Conservation (phyloP, 2,113 vertebrate genomes). For the Macrotis lagotis region DNA sequence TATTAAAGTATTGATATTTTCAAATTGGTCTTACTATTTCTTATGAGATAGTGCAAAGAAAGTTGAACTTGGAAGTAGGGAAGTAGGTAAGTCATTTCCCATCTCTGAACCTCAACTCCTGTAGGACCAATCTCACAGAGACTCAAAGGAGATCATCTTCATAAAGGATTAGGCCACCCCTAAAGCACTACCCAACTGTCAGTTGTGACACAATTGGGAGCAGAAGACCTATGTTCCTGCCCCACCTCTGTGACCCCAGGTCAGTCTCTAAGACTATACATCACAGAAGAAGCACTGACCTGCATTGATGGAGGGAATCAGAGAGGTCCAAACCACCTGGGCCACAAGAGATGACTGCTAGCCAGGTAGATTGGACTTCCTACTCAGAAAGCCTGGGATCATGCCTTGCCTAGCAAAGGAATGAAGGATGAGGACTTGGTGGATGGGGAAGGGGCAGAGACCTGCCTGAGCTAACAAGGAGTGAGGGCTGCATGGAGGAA, state of each 20-base stretch:
- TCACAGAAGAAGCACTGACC: not conserved
- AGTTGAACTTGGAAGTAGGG: not conserved
- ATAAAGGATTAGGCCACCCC: not conserved
- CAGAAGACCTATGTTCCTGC: not conserved
- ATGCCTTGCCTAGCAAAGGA: too few species aligned
- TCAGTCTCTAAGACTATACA: not conserved
- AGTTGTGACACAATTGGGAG: not conserved
- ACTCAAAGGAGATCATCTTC: not conserved
- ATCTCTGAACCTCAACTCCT: not conserved
- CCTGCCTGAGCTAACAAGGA: not conserved
- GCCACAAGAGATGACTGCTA: not conserved
- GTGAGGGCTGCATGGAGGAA: not conserved
- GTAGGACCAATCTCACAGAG: not conserved
- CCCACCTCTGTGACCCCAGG: not conserved
- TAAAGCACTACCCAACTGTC: not conserved
- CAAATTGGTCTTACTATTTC: not conserved
- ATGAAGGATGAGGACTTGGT: not conserved
- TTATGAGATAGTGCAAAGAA: not conserved
- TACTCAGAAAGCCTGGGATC: not conserved
- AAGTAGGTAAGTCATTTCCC: not conserved
- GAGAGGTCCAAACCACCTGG: not conserved
- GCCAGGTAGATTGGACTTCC: not conserved
- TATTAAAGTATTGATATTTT: not conserved
- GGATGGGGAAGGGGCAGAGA: not conserved
- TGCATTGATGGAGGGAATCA: not conserved